phyloP scores from a whole-genome alignment of 2,113 vertebrate species.

The Bombycilla garrulus region DNA sequence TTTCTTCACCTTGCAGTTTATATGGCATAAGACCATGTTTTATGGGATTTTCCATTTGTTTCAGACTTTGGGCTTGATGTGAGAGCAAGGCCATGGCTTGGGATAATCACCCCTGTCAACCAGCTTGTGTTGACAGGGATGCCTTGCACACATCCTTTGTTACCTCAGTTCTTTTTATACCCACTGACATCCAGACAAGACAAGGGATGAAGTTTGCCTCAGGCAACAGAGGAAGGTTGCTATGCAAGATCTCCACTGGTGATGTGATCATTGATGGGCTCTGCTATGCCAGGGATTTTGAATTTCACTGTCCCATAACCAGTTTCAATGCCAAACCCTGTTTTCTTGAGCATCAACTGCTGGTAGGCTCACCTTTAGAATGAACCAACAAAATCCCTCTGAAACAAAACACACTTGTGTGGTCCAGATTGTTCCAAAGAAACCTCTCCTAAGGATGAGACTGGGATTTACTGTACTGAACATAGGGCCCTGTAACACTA shows the following conservation, averaged over 20 bases:
- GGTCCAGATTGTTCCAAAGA: background rate
- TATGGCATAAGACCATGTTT: fast-evolving
- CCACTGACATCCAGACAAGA: background rate
- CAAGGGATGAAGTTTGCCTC: background rate
- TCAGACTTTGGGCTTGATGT: background rate
- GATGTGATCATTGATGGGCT: background rate
- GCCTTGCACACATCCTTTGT: background rate
- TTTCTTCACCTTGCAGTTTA: background rate
- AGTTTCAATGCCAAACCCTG: background rate
- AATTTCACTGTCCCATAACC: background rate
- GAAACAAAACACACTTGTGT: background rate
- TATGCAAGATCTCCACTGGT: background rate
- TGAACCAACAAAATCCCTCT: background rate
- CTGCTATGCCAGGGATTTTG: background rate
- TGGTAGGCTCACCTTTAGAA: background rate
- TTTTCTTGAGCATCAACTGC: background rate
- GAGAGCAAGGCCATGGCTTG: background rate
- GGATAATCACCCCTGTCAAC: background rate
- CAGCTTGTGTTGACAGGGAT: background rate
- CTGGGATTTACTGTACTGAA: background rate
- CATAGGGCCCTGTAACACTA: background rate
- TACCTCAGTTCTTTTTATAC: background rate
- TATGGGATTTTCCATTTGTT: background rate
- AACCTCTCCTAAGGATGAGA: background rate
- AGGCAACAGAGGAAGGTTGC: background rate